Base-by-base conservation (phyloP, 2,113 vertebrate species). In the Archilochus colubris region DNA sequence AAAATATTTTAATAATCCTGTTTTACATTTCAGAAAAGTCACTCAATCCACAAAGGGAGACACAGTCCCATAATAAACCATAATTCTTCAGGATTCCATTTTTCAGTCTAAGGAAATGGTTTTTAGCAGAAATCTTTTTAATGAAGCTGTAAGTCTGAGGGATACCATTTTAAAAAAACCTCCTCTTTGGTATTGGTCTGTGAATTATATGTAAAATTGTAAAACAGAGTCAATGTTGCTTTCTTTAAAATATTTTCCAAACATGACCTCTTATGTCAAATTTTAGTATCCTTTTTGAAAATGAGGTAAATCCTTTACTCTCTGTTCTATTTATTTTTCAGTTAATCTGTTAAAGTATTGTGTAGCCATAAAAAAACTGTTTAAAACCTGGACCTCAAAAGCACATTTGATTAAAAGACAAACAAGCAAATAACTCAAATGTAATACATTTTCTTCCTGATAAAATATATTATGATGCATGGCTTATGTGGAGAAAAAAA, bases 1-100 rank as follows among this genome's bases (percentile, higher is more conserved):
- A 36, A 66, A 43, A 27, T 21, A 2, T 31, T 70, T 61, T 33
- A 67, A 46, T 58, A 46, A 40, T 43, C 3, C 20, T 2, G 1
- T 8, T 76, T 76, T 66, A 80, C 3, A 28, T 23, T 28, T 30
- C 51, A 31, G 20, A 61, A 64, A 75, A 40, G 23, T 43, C 22
- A 73, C 25, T 62, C 31, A 67, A 55, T n/a, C 14, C 7, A 63
- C 19, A 55, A 6, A 57, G 6, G 28, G 54, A 73, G 8, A 14
- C 2, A 5, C 5, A 76, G 38, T 51, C 28, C 9, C 1, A 0
- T n/a, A 50, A 64, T 79, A 64, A 46, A 40, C 8, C 1, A 7
- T 33, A 23, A 14, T 72, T 44, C 69, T 16, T 17, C 0, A 3
- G 18, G 12, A 67, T 63, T 69, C 9, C 2, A 22, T 43, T 79